phyloP scores from a whole-genome alignment of 2,888 invertebrate species.

The Habrosyne pyritoides region DNA sequence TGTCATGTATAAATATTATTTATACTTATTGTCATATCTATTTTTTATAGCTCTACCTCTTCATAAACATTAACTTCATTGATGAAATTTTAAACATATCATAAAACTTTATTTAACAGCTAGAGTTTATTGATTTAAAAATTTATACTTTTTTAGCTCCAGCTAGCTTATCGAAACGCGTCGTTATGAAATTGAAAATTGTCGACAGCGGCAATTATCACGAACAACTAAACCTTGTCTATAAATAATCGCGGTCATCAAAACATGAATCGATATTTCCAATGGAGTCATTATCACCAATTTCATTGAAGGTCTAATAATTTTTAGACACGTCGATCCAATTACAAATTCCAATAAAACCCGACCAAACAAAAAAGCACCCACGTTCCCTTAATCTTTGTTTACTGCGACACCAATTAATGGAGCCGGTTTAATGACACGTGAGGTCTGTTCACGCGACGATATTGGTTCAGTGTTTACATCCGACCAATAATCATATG shows the following conservation, averaged over 20 bases:
- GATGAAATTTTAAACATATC: too few species aligned
- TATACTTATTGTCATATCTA: too few species aligned
- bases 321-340: conserved; percentile 34
- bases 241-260: not conserved
- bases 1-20: too few species aligned
- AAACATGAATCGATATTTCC: not conserved
- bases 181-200: not conserved
- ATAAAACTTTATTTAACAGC: too few species aligned
- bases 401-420: conserved; percentile 57
- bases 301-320: conserved; percentile 10
- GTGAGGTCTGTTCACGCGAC: conserved; percentile 31
- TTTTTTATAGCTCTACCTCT: too few species aligned
- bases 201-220: not conserved
- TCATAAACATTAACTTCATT: too few species aligned
- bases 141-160: too few species aligned
- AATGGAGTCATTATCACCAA: not conserved
- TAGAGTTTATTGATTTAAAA: too few species aligned
- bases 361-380: conserved; percentile 42
- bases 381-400: conserved; percentile 50
- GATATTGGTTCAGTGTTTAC: conserved; percentile 20
- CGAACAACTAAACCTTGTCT: not conserved
- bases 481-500: conserved; percentile 10
- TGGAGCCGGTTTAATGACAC: conserved; percentile 47
- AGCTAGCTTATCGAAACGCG: not conserved
- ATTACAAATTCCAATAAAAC: conserved; percentile 50